Conservation (phyloP, 2,113 vertebrate species). For the Dinomys branickii region DNA sequence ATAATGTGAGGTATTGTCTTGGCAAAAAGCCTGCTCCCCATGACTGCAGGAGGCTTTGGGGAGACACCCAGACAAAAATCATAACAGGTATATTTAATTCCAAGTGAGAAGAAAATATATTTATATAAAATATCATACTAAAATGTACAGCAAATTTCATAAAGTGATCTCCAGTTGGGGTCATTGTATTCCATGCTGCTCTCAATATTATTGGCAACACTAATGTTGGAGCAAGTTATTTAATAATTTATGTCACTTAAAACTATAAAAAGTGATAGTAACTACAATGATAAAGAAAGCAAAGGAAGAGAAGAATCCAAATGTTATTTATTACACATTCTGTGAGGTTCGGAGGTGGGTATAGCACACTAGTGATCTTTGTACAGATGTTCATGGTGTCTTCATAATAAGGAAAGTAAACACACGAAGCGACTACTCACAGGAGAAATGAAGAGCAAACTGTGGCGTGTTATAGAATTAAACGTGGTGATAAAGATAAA, state of each 20-base stretch:
- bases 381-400: too few relatives aligned
- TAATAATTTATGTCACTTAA: too few relatives aligned
- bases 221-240: neutral
- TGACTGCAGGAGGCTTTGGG: too few relatives aligned
- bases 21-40: too few relatives aligned
- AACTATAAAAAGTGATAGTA: too few relatives aligned
- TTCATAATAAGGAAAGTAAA: neutral
- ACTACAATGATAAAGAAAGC: too few relatives aligned
- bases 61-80: too few relatives aligned
- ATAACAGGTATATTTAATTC: neutral
- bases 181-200: neutral
- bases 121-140: neutral
- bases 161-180: neutral
- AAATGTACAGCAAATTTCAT: neutral
- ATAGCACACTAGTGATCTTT: too few relatives aligned
- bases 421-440: neutral
- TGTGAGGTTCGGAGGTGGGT: too few relatives aligned
- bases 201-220: neutral
- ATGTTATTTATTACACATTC: too few relatives aligned
- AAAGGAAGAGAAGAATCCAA: too few relatives aligned
- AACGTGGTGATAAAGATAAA: neutral
- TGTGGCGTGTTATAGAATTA: too few relatives aligned
- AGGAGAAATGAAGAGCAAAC: neutral
- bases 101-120: neutral
- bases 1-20: neutral